Conservation (phyloP, 2,888 invertebrate species). For the Blera fallax region DNA sequence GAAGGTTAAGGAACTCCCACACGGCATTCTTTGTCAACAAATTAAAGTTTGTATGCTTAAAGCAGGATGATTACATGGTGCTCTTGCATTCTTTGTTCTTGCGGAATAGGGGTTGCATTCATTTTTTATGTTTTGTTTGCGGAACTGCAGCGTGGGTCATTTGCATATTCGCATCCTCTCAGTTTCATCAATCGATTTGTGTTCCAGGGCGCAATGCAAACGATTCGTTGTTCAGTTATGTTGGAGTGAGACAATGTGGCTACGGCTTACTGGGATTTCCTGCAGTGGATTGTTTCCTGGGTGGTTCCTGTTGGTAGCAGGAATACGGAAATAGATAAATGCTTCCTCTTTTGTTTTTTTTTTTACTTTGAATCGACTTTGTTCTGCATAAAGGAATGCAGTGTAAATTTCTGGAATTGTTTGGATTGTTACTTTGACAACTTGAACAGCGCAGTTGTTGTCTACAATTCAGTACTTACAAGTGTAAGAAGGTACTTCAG, state of each 20-base stretch:
- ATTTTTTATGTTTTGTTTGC: not conserved
- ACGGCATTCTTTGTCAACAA: not conserved
- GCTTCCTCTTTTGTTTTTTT: not conserved
- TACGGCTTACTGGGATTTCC: not conserved
- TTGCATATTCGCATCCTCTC: slow-evolving; percentile 25
- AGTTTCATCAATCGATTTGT: slow-evolving; percentile 23
- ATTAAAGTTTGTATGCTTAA: not conserved
- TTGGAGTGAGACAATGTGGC: slow-evolving; percentile 1
- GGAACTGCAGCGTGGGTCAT: slow-evolving; percentile 1
- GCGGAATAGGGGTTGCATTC: not conserved
- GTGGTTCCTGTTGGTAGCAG: not conserved
- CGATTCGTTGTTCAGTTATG: not conserved
- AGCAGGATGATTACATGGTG: not conserved
- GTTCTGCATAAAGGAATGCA: not conserved
- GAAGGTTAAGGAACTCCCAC: slow-evolving; percentile 38
- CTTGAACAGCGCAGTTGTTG: too few relatives aligned
- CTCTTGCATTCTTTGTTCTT: slow-evolving; percentile 4
- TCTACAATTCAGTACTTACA: too few relatives aligned
- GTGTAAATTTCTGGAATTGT: not conserved
- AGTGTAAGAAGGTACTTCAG: not conserved
- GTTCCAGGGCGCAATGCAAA: not conserved
- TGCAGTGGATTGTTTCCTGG: not conserved
- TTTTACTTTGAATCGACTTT: not conserved
- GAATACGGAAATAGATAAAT: not conserved
- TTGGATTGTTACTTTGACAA: not conserved